These are phyloP conservation scores for Calliphora vomitoria DNA, from an alignment of 2,888 invertebrate species.

Conservation along the genomic window DNA sequence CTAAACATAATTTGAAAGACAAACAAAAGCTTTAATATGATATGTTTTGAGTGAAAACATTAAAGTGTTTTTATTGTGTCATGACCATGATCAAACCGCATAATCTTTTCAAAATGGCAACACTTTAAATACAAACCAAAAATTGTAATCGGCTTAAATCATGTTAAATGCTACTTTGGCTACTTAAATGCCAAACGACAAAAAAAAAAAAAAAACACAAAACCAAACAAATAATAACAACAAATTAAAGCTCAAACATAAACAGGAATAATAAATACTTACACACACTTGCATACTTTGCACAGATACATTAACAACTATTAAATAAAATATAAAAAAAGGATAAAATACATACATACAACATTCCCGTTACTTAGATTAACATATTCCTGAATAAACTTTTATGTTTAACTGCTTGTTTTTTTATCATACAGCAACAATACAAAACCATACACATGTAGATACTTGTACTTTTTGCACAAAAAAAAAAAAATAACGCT, in stretches of 20 bases:
- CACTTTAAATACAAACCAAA: slow-evolving; percentile 54
- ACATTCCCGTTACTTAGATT: slow-evolving; percentile 4
- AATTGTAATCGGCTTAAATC: slow-evolving; percentile 70
- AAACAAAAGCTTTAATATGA: slow-evolving; percentile 30
- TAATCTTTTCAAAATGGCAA: slow-evolving; percentile 55
- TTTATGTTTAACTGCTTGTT: neutral
- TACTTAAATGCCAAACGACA: slow-evolving; percentile 49
- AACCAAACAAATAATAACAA: slow-evolving; percentile 1
- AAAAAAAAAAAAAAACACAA: neutral
- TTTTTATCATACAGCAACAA: neutral
- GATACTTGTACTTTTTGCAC: neutral
- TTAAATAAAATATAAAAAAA: slow-evolving; percentile 45
- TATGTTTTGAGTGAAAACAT: slow-evolving; percentile 52
- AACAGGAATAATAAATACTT: slow-evolving; percentile 10
- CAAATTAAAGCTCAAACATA: slow-evolving; percentile 21
- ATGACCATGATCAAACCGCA: slow-evolving; percentile 57
- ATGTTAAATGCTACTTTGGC: slow-evolving; percentile 64
- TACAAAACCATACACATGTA: neutral
- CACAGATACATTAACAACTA: slow-evolving; percentile 14
- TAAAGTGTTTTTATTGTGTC: neutral
- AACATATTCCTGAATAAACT: neutral
- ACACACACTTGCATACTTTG: neutral
- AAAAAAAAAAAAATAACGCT: slow-evolving; percentile 22
- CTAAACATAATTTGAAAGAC: slow-evolving; percentile 22
- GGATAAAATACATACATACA: slow-evolving; percentile 20